Conservation (phyloP, 2,113 vertebrate genomes). For the Pristiophorus japonicus region DNA sequence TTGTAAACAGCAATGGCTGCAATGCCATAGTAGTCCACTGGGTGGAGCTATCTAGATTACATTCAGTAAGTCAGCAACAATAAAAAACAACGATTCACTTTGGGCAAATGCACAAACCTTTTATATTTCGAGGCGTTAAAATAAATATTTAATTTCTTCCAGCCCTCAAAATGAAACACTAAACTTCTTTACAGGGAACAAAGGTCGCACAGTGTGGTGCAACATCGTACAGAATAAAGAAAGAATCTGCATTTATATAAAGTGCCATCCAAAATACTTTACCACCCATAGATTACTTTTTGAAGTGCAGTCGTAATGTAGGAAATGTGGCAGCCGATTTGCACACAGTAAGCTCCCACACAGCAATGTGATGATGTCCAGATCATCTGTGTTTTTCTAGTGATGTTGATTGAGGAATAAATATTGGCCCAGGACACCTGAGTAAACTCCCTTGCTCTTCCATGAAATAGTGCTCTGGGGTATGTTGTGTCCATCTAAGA, state of each 20-base stretch:
- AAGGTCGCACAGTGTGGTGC: background rate
- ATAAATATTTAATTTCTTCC: background rate
- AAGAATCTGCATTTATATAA: background rate
- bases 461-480: too few species aligned
- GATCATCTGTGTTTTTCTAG: too few species aligned
- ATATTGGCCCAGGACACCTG: too few species aligned
- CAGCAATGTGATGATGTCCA: too few species aligned
- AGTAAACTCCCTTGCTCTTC: too few species aligned
- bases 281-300: background rate
- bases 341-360: too few species aligned
- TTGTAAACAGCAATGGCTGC: too few species aligned
- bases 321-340: background rate
- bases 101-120: background rate
- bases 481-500: too few species aligned
- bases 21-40: too few species aligned
- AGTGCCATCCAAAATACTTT: background rate
- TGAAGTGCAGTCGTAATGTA: background rate
- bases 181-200: background rate
- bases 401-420: too few species aligned
- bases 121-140: background rate
- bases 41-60: too few species aligned
- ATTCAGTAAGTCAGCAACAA: background rate
- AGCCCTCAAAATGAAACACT: background rate
- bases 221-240: background rate
- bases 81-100: background rate